Conservation (phyloP, 2,113 vertebrate genomes). For the Zosterops japonicus region DNA sequence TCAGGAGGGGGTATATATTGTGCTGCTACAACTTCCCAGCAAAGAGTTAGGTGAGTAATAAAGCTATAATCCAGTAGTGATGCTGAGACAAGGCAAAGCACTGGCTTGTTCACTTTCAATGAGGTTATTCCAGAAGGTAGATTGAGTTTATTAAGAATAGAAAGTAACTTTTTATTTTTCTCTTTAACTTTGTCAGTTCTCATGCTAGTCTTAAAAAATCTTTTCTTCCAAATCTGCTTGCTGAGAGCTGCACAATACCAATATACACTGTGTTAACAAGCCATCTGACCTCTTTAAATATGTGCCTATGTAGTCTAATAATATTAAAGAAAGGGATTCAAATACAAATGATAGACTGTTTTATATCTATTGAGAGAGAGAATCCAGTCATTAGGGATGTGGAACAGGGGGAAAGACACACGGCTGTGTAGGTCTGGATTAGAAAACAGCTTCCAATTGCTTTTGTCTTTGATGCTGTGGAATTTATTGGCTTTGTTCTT, state of each 20-base stretch:
- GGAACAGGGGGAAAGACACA: background rate
- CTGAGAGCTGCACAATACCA: background rate
- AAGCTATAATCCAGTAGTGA: background rate
- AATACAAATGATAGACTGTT: conserved; percentile 31
- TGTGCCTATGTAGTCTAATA: conserved; percentile 2
- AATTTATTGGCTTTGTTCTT: conserved; percentile 46
- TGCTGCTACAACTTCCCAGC: background rate
- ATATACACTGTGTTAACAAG: conserved; percentile 32
- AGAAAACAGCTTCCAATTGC: conserved; percentile 19
- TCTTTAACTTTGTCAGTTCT: background rate
- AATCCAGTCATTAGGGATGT: background rate
- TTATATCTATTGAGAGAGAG: background rate
- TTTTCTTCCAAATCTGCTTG: background rate
- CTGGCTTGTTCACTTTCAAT: background rate
- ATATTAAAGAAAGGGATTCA: background rate
- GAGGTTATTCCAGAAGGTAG: background rate
- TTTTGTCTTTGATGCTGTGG: conserved; percentile 29
- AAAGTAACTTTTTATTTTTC: conserved; percentile 20
- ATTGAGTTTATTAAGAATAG: conserved; percentile 10
- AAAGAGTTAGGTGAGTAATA: background rate
- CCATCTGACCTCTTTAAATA: conserved; percentile 17
- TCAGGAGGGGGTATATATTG: background rate
- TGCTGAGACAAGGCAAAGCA: background rate
- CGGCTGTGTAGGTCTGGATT: background rate
- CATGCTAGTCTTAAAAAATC: background rate